Evolutionary conservation across 2,113 vertebrate species (phyloP).

Genomic region (Ptilorrhoa leucosticta): DNA sequence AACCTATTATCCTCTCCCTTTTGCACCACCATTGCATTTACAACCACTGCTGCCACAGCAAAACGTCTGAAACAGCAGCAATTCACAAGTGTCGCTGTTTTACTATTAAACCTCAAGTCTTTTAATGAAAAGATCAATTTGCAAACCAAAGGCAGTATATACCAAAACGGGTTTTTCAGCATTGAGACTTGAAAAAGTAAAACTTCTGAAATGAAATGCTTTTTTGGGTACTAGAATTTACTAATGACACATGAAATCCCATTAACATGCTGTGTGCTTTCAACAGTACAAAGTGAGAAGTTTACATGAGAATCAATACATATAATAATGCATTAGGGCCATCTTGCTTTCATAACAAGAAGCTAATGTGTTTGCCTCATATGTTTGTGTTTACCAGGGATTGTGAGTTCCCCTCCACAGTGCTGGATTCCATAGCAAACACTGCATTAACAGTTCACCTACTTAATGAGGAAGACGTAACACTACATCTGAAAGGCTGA

Average conservation of each 20-base stretch:
- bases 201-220: neutral
- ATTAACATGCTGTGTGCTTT: neutral
- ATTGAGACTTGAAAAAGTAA: neutral
- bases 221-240: neutral
- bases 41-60: neutral
- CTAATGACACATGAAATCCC: neutral
- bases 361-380: neutral
- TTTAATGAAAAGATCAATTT: neutral
- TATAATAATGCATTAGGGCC: neutral
- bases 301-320: neutral
- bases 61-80: neutral
- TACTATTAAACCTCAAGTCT: neutral
- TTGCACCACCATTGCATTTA: neutral
- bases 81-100: neutral
- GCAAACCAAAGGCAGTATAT: neutral
- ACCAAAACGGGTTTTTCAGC: rapidly evolving
- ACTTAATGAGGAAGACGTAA: neutral
- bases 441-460: neutral
- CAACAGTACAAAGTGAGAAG: rapidly evolving
- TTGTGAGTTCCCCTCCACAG: neutral
- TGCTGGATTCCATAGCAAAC: neutral
- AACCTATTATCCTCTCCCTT: neutral
- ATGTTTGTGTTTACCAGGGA: neutral
- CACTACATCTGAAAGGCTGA: neutral
- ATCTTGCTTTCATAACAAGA: neutral